Evolutionary conservation across 2,888 invertebrate genomes (phyloP), one percentile per base, ranked within the genome.

Genomic region (Macrophya annulata): DNA sequence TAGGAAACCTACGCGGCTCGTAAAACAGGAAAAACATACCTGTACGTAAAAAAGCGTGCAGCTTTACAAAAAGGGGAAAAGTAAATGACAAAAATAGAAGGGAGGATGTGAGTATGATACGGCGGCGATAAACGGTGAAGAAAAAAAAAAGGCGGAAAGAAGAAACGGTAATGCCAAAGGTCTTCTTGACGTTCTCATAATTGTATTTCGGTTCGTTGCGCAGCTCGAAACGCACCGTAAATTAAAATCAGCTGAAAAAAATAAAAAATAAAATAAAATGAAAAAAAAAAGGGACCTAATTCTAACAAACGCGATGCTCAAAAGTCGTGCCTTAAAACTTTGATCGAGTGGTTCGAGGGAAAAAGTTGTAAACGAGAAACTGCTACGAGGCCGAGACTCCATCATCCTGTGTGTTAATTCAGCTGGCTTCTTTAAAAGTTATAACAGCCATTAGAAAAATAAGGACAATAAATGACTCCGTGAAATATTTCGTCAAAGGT

Each of bases 271-370:
- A 31, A 31, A 31, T 2, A 3, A 31, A 3, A 31, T 1, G 31
- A 31, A 31, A 31, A 31, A 43, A 77, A 55, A 43, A 25, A 40
- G 15, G 25, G 12, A 45, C 10, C 72, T 74, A 37, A 77, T 77
- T 77, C 25, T 15, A 25, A 15, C 48, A n/a, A 74, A 74, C 45
- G 45, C 45, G 25, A 21, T 10, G n/a, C 74, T 43, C 15, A 25
- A 4, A 45, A 48, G 21, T 48, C 76, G 51, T 12, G 37, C 15
- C 51, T 21, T 31, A 21, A 31, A 77, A 55, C 76, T 77, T 77
- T 31, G 31, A 76, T 76, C 76, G 76, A 76, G 76, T 76, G 31
- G 25, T 31, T 21, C 37, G 76, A 17, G 76, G 31, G 51, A 37
- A 48, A 21, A 77, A 77, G 77, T 77, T 77, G 10, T 1, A 37